A percentile compares a stretch with the other conserved stretches of the same genome.
Evolutionary conservation across 2,797 vertebrate genomes (phyloP).

Genomic region (Naso thynnoides): DNA sequence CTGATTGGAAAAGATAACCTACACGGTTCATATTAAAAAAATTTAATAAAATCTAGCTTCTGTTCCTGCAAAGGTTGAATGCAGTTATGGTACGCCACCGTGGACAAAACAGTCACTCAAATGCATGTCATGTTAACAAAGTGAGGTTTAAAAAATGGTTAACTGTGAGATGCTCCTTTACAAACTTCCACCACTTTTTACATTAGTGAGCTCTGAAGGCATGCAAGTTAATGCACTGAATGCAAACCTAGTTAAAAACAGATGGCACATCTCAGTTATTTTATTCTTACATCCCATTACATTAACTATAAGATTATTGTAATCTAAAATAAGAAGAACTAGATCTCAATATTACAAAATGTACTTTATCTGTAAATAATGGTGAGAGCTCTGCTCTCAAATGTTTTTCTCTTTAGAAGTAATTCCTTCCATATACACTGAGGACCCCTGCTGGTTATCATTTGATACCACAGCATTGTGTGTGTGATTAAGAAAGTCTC

Average conservation of each 20-base stretch:
- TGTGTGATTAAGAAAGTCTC: neutral
- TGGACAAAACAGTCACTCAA: neutral
- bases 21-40: neutral
- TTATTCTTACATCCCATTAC: too few relatives aligned
- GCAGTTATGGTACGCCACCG: neutral
- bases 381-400: neutral
- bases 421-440: neutral
- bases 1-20: neutral
- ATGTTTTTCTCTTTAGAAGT: too few relatives aligned
- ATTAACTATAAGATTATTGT: neutral
- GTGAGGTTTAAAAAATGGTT: neutral
- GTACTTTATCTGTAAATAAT: neutral
- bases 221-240: neutral
- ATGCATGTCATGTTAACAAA: neutral
- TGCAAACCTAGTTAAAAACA: neutral
- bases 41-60: neutral
- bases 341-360: neutral
- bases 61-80: neutral
- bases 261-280: too few relatives aligned
- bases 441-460: conserved; percentile 49
- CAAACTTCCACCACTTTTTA: neutral
- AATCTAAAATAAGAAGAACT: neutral
- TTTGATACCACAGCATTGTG: conserved; percentile 11
- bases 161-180: neutral
- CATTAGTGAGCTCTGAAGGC: neutral